A percentile compares a stretch with the other conserved stretches of the same genome.
These are phyloP conservation scores for Progne subis DNA, from an alignment of 2,113 vertebrate genomes.

Conservation along the genomic window DNA sequence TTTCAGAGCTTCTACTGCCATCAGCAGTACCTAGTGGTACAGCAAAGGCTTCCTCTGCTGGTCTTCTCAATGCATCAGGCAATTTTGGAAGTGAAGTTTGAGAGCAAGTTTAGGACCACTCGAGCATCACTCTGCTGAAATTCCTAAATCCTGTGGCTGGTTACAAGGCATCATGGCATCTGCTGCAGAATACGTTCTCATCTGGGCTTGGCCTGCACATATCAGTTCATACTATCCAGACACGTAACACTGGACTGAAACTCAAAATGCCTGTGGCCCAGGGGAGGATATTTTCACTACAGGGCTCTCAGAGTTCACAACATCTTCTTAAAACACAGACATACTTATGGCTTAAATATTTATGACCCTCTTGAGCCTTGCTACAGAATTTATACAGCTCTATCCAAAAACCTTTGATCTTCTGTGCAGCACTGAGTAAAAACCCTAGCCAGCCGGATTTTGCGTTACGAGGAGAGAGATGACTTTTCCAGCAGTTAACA, in stretches of 20 bases:
- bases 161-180: neutral
- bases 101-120: neutral
- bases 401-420: neutral
- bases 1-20: neutral
- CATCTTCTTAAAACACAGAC: neutral
- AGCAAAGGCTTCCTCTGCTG: neutral
- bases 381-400: neutral
- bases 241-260: neutral
- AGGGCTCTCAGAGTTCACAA: neutral
- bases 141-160: neutral
- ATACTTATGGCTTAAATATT: neutral
- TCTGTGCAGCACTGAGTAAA: neutral
- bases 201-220: neutral
- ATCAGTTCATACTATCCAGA: neutral
- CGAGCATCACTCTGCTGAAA: rapidly evolving
- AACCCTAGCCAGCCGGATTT: neutral
- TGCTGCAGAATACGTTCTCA: neutral
- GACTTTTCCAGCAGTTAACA: neutral
- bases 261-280: neutral
- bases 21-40: neutral
- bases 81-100: neutral
- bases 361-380: neutral
- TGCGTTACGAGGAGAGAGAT: neutral
- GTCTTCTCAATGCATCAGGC: neutral
- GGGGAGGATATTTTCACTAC: neutral